These are phyloP conservation scores for Dendropsophus ebraccatus DNA, from an alignment of 2,113 vertebrate species.

Conservation along the genomic window DNA sequence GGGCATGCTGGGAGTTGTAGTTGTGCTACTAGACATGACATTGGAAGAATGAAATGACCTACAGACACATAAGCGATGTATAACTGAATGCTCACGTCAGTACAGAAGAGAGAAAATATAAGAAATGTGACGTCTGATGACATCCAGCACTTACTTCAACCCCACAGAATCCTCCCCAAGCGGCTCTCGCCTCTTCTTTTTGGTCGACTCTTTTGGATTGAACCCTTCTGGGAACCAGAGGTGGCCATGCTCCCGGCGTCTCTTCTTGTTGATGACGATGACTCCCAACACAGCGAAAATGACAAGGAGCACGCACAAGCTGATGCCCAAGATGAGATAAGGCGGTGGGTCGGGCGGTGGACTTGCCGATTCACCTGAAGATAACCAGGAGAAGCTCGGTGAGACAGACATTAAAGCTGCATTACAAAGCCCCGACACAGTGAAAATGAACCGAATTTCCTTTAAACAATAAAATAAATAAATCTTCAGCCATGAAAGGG, in stretches of 20 bases:
- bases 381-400: slow-evolving; percentile 63
- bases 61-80: no score
- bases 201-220: slow-evolving; percentile 92
- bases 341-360: slow-evolving; percentile 63
- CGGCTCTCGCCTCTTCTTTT: slow-evolving; percentile 95
- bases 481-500: slow-evolving; percentile 18
- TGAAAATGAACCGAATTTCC: slow-evolving; percentile 69
- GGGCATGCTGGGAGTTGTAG: no score
- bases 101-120: no score
- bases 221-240: slow-evolving; percentile 99
- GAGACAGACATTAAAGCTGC: slow-evolving; percentile 62
- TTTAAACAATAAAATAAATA: slow-evolving; percentile 70
- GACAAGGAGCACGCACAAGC: slow-evolving; percentile 76
- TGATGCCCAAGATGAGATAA: slow-evolving; percentile 85
- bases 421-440: slow-evolving; percentile 60
- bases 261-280: slow-evolving; percentile 85
- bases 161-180: slow-evolving; percentile 96
- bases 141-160: slow-evolving; percentile 85
- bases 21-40: no score
- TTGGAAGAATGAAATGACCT: no score
- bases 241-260: slow-evolving; percentile 92
- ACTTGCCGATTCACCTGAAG: slow-evolving; percentile 78
- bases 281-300: slow-evolving; percentile 84
- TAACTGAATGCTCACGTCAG: no score
- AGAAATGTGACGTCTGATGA: no score